Evolutionary conservation across 2,797 vertebrate species (phyloP), one percentile per base, ranked within the genome.

Genomic region (Pogoniulus pusillus): DNA sequence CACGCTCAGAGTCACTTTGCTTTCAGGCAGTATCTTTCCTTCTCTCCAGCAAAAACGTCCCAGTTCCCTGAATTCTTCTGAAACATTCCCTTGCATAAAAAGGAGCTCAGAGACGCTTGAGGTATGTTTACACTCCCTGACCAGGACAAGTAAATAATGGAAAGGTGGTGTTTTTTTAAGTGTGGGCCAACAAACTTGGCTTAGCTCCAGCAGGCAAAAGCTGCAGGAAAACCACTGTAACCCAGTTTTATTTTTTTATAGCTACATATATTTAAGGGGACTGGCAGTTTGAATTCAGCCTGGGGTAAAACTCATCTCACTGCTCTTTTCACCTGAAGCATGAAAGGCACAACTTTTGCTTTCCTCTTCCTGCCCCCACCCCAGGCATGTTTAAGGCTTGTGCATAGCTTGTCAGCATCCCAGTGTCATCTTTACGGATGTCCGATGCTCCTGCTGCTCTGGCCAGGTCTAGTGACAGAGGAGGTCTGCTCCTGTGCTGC

Each of bases 1-100:
- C 91, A 79, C 91, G 51, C 82, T 94, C 70, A 58, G 85, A 64
- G 70, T 73, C 70, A 55, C 73, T 94, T 87, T 85, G 43, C 85
- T 88, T 82, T 83, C 72, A 93, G 68, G 90, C 80, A 89, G 69
- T 84, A n/a, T 5, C 1, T 81, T 90, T 76, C 55, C 70, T 73
- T 70, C 57, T 83, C 76, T 47, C 78, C 81, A 82, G 60, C 63
- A 84, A 86, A 91, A 74, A 81, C 53, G 32, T 59, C 65, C 39
- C 0, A 0, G 32, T 63, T 89, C 58, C 54, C 68, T 68, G 79
- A 34, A 73, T 87, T 66, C 39, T 45, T 84, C 63, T 71, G 74
- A 91, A 93, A 89, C 10, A 35, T 76, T 75, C 75, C 60, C 49
- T 49, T 79, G 39, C 49, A 26, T 68, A 27, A 51, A 78, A 90